phyloP scores from a whole-genome alignment of 2,888 invertebrate species.

The Heliconius ismenius region DNA sequence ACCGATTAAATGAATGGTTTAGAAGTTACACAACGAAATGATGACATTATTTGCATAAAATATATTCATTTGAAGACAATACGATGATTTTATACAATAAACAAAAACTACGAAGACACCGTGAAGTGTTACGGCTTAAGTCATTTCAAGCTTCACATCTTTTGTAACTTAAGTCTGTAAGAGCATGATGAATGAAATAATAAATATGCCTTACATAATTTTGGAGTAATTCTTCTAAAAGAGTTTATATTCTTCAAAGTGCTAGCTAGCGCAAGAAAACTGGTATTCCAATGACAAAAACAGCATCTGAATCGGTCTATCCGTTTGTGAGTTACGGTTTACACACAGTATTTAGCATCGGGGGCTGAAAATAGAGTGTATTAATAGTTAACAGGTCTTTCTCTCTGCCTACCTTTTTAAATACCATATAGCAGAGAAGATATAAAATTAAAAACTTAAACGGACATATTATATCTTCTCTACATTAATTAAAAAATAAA shows the following conservation, averaged over 20 bases:
- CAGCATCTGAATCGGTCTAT: too few relatives aligned
- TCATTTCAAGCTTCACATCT: not conserved
- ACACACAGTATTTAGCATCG: too few relatives aligned
- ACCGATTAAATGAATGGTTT: not conserved
- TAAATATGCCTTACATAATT: not conserved
- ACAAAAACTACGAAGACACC: not conserved
- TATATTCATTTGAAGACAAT: constrained; percentile 1
- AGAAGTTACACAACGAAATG: not conserved
- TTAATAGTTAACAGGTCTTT: too few relatives aligned
- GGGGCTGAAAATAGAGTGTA: too few relatives aligned
- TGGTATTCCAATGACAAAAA: too few relatives aligned
- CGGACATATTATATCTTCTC: not conserved
- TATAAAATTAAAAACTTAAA: not conserved
- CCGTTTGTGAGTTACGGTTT: too few relatives aligned
- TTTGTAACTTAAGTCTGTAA: not conserved
- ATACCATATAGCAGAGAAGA: not conserved
- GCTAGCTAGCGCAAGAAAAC: too few relatives aligned
- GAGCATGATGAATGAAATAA: not conserved
- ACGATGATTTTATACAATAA: not conserved
- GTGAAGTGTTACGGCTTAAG: not conserved
- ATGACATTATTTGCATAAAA: not conserved
- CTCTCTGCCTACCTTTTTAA: too few relatives aligned
- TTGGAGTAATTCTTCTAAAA: too few relatives aligned
- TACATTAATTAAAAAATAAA: not conserved
- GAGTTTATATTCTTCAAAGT: too few relatives aligned